A percentile compares a stretch with the other conserved stretches of the same genome.
Evolutionary conservation across 2,113 vertebrate genomes (phyloP).

Genomic region (Apteryx mantelli): DNA sequence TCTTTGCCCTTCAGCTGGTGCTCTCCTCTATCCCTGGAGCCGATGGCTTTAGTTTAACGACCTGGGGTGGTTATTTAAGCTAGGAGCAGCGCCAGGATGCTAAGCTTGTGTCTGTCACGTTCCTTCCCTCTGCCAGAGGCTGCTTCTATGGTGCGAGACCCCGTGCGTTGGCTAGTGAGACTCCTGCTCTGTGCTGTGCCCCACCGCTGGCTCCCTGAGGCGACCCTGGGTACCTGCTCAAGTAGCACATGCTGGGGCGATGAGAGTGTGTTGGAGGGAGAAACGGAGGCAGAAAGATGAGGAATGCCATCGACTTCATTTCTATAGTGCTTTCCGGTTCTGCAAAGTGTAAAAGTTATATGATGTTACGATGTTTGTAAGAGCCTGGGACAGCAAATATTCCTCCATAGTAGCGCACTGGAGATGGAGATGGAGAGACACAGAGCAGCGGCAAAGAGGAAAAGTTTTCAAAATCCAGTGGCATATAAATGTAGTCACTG

Average conservation of each 20-base stretch:
- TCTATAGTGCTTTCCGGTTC: no score
- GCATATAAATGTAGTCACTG: neutral
- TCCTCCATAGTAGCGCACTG: neutral
- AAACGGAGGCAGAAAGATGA: neutral
- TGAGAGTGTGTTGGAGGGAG: neutral
- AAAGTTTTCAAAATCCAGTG: neutral
- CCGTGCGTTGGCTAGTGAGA: neutral
- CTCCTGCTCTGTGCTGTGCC: neutral
- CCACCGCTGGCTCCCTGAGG: neutral
- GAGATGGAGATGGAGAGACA: neutral
- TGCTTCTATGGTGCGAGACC: neutral
- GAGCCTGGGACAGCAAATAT: neutral
- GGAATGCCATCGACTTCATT: neutral
- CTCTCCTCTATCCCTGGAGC: neutral
- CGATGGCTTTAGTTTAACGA: slow-evolving; percentile 1
- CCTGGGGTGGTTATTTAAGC: neutral
- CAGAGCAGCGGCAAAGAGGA: neutral
- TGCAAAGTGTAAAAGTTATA: neutral
- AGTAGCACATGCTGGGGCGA: neutral
- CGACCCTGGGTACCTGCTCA: no score
- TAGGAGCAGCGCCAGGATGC: neutral
- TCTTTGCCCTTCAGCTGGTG: slow-evolving; percentile 31
- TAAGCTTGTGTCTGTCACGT: neutral
- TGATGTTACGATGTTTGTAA: neutral
- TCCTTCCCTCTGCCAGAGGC: neutral